phyloP scores from a whole-genome alignment of 2,888 invertebrate species.

The Lithophane semibrunnea region DNA sequence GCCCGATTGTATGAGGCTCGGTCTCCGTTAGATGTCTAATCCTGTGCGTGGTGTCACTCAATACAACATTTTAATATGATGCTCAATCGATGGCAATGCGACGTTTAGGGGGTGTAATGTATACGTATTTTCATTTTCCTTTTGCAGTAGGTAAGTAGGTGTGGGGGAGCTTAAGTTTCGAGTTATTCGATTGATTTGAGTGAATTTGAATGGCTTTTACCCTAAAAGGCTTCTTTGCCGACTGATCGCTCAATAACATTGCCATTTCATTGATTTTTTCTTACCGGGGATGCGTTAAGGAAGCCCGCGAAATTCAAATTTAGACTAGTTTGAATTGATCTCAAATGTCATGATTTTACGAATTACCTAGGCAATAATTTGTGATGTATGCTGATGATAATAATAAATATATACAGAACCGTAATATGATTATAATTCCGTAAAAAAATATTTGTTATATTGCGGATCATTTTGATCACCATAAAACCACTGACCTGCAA shows the following conservation, averaged over 20 bases:
- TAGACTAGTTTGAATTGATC: no score
- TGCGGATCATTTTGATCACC: no score
- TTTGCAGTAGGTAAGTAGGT: not conserved
- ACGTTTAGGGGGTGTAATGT: constrained; percentile 56
- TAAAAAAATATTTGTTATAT: no score
- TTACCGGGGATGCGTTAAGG: not conserved
- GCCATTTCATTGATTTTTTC: not conserved
- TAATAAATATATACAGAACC: no score
- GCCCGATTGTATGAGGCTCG: not conserved
- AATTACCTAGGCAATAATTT: no score
- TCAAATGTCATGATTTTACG: no score
- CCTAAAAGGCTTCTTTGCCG: no score
- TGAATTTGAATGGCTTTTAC: not conserved
- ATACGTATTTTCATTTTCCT: constrained; percentile 56
- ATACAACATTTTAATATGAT: constrained; percentile 63
- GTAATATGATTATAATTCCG: no score
- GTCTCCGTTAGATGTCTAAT: constrained; percentile 19
- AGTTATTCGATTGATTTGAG: constrained; percentile 12
- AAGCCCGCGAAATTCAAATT: no score
- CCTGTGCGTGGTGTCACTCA: constrained; percentile 21
- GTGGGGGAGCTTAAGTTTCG: constrained; percentile 3
- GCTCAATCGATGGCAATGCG: constrained; percentile 42
- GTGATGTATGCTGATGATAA: no score
- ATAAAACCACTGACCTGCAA: no score
- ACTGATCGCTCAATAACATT: not conserved